Evolutionary conservation across 2,113 vertebrate species (phyloP), one percentile per base, ranked within the genome.

Genomic region (Syngnathus floridae): DNA sequence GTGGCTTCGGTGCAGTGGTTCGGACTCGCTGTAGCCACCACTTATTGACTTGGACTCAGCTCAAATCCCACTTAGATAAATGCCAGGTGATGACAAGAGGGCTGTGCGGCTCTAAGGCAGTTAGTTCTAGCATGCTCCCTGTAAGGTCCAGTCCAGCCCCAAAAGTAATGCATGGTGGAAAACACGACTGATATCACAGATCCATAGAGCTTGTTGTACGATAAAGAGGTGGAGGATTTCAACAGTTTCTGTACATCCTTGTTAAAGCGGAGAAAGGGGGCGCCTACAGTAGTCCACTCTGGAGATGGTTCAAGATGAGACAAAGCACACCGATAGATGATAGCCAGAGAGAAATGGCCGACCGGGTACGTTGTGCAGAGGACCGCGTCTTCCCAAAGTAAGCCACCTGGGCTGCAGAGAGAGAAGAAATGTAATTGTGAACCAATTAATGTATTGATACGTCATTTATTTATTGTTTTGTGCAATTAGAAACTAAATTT

Each of bases 371-470:
- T 56, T 82, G 83, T 54, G 84, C 86, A 41, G 86, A 90, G 22
- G 90, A 91, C 56, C 72, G 82, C 0, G 84, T 87, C 22, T 79
- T 87, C 16, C 86, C 90, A 78, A 91, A 91, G 78, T 90, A 91
- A 69, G 90, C 90, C 70, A 91, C 87, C 82, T 90, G 87, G 74
- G 90, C 90, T 91, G 85, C 63, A 81, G 63, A 76, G 41, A 82
- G 59, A 84, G 49, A 76, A 51, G n/a, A 52, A 22, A 36, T 49
- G 36, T 2, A 31, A 31, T 31, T 31, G 26, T 31, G 51, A 26
- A 22, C 21, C 51, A 54, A 54, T 11, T 26, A 5, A 19, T 3
- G 14, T 5, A 48, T 48, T 48, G 45, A 16, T 19, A 41, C 1
- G 3, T 41, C 12, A 12, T 41, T 41, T 41, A 12, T 41, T 41